Evolutionary conservation across 2,113 vertebrate species (phyloP), one percentile per base, ranked within the genome.

Genomic region (Puffinus mauretanicus): DNA sequence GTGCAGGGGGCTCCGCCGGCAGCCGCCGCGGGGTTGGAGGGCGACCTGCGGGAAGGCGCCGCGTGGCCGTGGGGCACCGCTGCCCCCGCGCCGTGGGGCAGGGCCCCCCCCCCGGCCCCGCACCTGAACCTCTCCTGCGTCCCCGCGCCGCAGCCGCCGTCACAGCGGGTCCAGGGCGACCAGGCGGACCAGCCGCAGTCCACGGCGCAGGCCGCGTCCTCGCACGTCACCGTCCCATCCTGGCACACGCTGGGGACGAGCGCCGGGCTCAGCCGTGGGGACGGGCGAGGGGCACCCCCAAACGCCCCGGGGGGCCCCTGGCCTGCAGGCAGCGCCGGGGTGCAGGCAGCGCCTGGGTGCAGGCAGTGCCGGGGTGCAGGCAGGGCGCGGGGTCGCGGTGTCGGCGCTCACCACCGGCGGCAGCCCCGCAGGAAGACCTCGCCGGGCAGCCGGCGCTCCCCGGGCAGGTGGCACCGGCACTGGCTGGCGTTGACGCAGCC

Each of bases 181-280:
- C 99, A 99, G 30, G 98, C 95, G 11, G 99, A 99, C 99, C 99
- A 99, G 52, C 97, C 96, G n/a, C 99, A 99, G 91, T 77, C n/a
- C 6, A 79, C 51, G 3, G 96, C 93, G 57, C 99, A 99, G 67
- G 49, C 85, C 40, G 95, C 96, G 1, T 93, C 88, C 78, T 98
- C 95, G n/a, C 99, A 99, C 15, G 71, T 94, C 64, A 99, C 97
- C 10, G 11, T 44, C 16, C 99, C 99, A 3, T 98, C 96, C 85
- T 82, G 97, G 88, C 99, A 99, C 34, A 97, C 11, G n/a, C 99
- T 99, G 86, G 6, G 40, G 27, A 25, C 16, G 13, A 27, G 55
- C 7, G 16, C 15, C 0, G 6, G 40, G 47, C 16, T 40, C n/a
- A 42, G 38, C n/a, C 44, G 2, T 0, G 30, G 36, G 8, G 30